Base-by-base conservation (phyloP, 2,797 vertebrate species). In the Gymnoscopelus braueri region DNA sequence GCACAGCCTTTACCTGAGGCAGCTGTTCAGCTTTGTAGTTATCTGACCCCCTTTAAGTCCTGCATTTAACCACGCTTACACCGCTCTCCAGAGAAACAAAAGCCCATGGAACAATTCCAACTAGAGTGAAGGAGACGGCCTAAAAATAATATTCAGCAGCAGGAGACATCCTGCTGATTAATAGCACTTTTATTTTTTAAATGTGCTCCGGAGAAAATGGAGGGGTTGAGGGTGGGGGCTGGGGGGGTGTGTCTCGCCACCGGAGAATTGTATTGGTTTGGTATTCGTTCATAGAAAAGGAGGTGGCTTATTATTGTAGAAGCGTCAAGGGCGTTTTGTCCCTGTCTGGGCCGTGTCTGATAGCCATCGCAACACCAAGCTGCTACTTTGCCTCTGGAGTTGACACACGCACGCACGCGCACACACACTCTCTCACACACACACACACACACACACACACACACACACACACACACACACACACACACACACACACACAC, bases 21-120 rank as follows among this genome's bases (percentile, higher is more conserved):
- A 60, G 71, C 62, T 78, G 69, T 65, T 68, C 19, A 53, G 62
- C 63, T 63, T 77, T 80, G 78, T 72, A 67, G 52, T 76, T 77
- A 72, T 70, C 72, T 75, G 82, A 82, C 74, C 71, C 61, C 67
- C 60, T 81, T 79, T 63, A 75, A 73, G 52, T 67, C 19, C 51
- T 35, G 65, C 58, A 71, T 82, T 83, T 81, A 83, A 63, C 67
- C 69, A 71, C 67, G 72, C 64, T 82, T 74, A 70, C 66, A 60
- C 67, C 62, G 59, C 67, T 77, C 71, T 63, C 67, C 32, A 50
- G 75, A 77, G 74, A 53, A 74, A 59, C 72, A 19, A 81, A 67
- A 81, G 81, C 77, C 78, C 65, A 55, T 60, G 14, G 65, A 79
- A 63, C 60, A 55, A 55, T 69, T 72, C 35, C 72, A 68, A 80